Base-by-base conservation (phyloP, 2,113 vertebrate genomes). In the Centropristis striata region DNA sequence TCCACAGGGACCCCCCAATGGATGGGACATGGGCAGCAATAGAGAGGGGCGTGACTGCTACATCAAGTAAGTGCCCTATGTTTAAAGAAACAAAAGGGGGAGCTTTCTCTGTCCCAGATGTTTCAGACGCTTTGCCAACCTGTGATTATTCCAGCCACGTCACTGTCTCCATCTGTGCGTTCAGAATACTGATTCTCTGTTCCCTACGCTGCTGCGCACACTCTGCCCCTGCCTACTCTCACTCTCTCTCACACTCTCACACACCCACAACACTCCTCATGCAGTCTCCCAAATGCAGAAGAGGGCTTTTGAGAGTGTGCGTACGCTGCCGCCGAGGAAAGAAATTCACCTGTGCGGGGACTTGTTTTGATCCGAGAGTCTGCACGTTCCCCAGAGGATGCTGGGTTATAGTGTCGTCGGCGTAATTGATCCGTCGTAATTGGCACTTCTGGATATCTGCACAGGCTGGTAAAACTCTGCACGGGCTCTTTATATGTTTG, bases 21-120 rank as follows among this genome's bases (percentile, higher is more conserved):
- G 97, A 95, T 99, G 97, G 98, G 98, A 99, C 95, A 97, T 98
- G 96, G 97, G 94, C 84, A 92, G 96, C 91, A 98, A 94, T 96
- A 96, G 96, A 96, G 97, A 98, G 93, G 96, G 97, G 84, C 95
- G 97, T 92, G 97, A 99, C 86, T 98, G 95, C 96, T 98, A 96
- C 96, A 95, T 97, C 95, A 97, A 95, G 98, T 99, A 94, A 91
- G 96, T 94, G 51, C 58, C 76, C 88, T 81, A 74, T 84, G 88
- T 88, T 89, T 87, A 85, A 82, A 85, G 75, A 68, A 67, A 80
- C 37, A n/a, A 44, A 58, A 60, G 80, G 73, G n/a, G 74, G 71
- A 50, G 60, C 75, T 53, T 37, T 61, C 76, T 74, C 75, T 51
- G 41, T 78, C 88, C 83, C 89, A 92, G 90, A 91, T 93, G 92